These are phyloP conservation scores for Aspidapion aeneum DNA, from an alignment of 2,888 invertebrate genomes.

Conservation along the genomic window DNA sequence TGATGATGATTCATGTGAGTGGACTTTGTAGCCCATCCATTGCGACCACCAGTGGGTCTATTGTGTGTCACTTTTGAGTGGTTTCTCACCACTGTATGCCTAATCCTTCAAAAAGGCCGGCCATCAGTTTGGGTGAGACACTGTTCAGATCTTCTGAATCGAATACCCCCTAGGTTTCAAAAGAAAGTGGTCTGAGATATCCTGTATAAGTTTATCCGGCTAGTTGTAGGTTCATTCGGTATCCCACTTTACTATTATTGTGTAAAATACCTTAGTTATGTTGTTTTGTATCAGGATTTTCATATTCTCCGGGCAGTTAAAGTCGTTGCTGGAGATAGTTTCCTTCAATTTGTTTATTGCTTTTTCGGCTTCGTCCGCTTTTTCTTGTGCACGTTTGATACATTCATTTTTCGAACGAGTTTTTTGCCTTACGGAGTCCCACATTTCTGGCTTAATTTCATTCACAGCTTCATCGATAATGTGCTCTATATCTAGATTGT, in stretches of 20 bases:
- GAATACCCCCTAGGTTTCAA: no score
- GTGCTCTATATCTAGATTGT: conserved; percentile 53
- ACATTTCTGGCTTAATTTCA: conserved; percentile 56
- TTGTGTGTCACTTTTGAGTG: no score
- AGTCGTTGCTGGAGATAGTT: conserved; percentile 43
- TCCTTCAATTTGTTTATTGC: conserved; percentile 47
- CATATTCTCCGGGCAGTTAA: conserved; percentile 46
- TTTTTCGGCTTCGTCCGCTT: conserved; percentile 47
- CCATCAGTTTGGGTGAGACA: no score
- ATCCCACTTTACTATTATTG: no score
- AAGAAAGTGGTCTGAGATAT: no score
- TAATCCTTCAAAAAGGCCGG: no score
- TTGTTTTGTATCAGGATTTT: conserved; percentile 54
- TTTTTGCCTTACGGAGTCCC: conserved; percentile 57
- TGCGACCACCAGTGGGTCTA: no score
- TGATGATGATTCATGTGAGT: no score
- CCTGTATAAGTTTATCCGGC: no score
- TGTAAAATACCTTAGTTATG: conserved; percentile 51
- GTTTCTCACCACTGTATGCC: no score
- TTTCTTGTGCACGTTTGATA: conserved; percentile 56
- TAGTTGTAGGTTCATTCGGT: not conserved
- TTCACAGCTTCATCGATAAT: conserved; percentile 61
- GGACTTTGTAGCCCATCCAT: no score
- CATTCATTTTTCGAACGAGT: conserved; percentile 55
- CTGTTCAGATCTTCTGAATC: no score